Percentiles rank a stretch among this genome's conserved stretches.
phyloP scores from a whole-genome alignment of 1,140 invertebrate species.

The Orius insidiosus region DNA sequence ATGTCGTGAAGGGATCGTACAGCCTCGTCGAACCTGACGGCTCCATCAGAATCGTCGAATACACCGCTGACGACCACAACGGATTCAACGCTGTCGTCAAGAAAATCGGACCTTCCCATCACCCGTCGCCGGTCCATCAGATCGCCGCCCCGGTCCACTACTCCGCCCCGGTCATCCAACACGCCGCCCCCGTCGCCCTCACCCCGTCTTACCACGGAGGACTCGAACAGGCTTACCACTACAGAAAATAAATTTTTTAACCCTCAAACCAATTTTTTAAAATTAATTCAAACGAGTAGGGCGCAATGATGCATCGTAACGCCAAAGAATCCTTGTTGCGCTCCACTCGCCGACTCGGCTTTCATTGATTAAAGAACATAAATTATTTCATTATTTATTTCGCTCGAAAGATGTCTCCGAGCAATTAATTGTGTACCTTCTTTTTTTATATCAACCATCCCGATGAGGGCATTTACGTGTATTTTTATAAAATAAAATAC shows the following conservation, averaged over 20 bases:
- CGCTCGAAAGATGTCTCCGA: too few species aligned
- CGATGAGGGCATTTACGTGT: too few species aligned
- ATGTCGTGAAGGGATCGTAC: conserved; percentile 15
- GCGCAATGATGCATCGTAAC: conserved; percentile 4
- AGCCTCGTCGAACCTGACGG: conserved; percentile 29
- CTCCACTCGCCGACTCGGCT: not conserved
- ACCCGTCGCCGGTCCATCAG: conserved; percentile 9
- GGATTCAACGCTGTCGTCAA: conserved; percentile 21
- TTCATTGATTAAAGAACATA: too few species aligned
- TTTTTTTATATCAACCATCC: too few species aligned
- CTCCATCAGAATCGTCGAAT: conserved; percentile 29
- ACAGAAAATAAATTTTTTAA: not conserved
- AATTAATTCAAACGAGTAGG: not conserved
- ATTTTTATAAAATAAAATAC: too few species aligned
- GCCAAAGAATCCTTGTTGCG: conserved; percentile 9
- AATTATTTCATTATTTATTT: too few species aligned
- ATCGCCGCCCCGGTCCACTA: conserved; percentile 4
- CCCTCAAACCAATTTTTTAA: too few species aligned
- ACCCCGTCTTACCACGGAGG: not conserved
- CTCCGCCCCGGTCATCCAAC: not conserved
- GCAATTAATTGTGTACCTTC: too few species aligned
- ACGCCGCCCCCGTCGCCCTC: conserved; percentile 9
- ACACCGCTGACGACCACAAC: conserved; percentile 28
- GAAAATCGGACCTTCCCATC: conserved; percentile 16
- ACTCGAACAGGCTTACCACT: too few species aligned